These are phyloP conservation scores for Tridacna crocea DNA, from an alignment of 2,888 invertebrate species.

Conservation along the genomic window DNA sequence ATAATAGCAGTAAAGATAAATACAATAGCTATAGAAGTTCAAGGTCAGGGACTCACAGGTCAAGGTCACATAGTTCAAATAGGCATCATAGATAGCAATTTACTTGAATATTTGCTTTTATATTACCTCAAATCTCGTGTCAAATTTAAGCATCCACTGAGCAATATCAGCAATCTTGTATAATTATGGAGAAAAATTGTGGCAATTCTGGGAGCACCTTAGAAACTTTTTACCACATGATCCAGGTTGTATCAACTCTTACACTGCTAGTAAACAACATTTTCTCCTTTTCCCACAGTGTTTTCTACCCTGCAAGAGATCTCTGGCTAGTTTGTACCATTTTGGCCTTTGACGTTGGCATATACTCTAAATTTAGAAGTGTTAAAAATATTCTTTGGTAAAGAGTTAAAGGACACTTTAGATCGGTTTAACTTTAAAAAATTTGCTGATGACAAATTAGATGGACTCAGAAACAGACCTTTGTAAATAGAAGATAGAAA, in stretches of 20 bases:
- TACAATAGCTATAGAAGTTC: slow-evolving; percentile 38
- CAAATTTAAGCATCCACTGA: too few species aligned
- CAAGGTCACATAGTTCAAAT: slow-evolving; percentile 50
- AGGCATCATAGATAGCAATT: slow-evolving; percentile 23
- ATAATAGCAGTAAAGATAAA: slow-evolving; percentile 36
- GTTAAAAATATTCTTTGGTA: too few species aligned
- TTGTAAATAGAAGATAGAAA: too few species aligned
- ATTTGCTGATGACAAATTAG: neutral
- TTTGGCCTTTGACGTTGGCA: too few species aligned
- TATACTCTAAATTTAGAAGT: too few species aligned
- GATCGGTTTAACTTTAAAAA: neutral
- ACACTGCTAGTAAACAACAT: too few species aligned
- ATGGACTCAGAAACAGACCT: neutral
- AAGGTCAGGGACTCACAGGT: slow-evolving; percentile 54
- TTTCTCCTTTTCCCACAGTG: too few species aligned
- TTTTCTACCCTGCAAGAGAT: neutral
- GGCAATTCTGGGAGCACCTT: too few species aligned
- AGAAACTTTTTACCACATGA: neutral
- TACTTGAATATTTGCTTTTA: neutral
- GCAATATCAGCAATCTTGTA: too few species aligned
- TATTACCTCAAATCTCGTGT: neutral
- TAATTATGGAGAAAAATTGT: too few species aligned
- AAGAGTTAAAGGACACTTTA: neutral
- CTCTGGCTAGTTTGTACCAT: too few species aligned
- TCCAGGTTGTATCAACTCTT: neutral